Evolutionary conservation across 1,140 invertebrate genomes (phyloP).

Genomic region (Aphelinus atriplicis): DNA sequence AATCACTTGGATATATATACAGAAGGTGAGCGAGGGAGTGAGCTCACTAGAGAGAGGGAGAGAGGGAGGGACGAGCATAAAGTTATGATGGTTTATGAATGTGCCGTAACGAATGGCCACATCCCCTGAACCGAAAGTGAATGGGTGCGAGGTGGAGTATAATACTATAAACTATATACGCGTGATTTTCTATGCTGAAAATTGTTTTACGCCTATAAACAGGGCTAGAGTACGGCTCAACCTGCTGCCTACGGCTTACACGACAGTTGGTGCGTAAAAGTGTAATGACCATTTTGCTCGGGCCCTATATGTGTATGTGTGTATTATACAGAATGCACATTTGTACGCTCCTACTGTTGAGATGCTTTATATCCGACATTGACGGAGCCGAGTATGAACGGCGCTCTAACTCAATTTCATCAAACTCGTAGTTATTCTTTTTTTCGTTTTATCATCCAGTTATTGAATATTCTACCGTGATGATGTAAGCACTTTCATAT

Average conservation of each 20-base stretch:
- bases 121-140: slow-evolving; percentile 45
- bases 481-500: too few species aligned
- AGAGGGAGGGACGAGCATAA: slow-evolving; percentile 13
- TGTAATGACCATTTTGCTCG: slow-evolving; percentile 49
- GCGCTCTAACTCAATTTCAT: too few species aligned
- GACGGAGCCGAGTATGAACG: too few species aligned
- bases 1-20: too few species aligned
- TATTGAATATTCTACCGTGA: too few species aligned
- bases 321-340: too few species aligned
- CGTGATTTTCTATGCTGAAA: slow-evolving; percentile 65
- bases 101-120: slow-evolving; percentile 61
- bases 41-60: background rate
- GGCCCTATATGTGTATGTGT: background rate
- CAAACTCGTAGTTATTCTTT: too few species aligned
- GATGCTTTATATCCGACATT: too few species aligned
- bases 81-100: slow-evolving; percentile 65
- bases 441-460: too few species aligned
- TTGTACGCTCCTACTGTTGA: too few species aligned
- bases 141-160: slow-evolving; percentile 53
- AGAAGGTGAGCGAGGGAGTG: too few species aligned
- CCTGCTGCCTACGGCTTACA: slow-evolving; percentile 49
- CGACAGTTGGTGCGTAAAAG: slow-evolving; percentile 61
- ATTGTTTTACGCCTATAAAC: slow-evolving; percentile 65
- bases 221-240: slow-evolving; percentile 40
- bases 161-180: slow-evolving; percentile 58